Base-by-base conservation (phyloP, 2,888 invertebrate genomes). In the Drosophila dives region DNA sequence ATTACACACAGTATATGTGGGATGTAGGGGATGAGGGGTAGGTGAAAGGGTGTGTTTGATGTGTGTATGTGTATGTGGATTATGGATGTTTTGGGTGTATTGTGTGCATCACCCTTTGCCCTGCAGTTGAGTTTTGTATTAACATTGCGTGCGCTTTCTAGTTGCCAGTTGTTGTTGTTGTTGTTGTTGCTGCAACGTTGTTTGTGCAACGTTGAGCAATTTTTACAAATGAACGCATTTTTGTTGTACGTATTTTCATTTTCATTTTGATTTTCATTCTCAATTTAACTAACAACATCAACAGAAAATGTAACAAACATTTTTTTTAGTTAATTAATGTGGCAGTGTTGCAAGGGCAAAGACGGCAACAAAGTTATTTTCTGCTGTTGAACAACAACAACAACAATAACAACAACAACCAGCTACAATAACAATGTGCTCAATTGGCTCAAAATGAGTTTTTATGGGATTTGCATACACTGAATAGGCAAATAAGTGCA, bases 371-470 rank as follows among this genome's bases (percentile, higher is more conserved):
- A 60, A 55, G 66, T 64, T 81, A 62, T 62, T 65, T 63, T 72
- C 73, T 65, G 67, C 29, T 74, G 72, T 84, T 82, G 75, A 63
- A 40, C 55, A 78, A 36, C 50, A 67, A 36, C 61, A 67, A 58
- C 55, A 69, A 40, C 58, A 33, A 68, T 80, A 80, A 67, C 42
- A 42, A 12, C 26, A 26, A 1, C 12, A 32, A 23, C 20, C 42
- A 66, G 17, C 32, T 73, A 64, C 70, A 81, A 73, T 42, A 84
- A 79, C 86, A 82, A 77, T 75, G 82, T 77, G 76, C 79, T 81
- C 89, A 89, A 86, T 84, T 86, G 89, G 85, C 85, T 79, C 73
- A 75, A 86, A 86, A 89, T 86, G 81, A 86, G 87, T 89, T 86
- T 86, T 86, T 89, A 89, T 86, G 87, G 77, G 80, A 89, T 89